Evolutionary conservation across 2,113 vertebrate genomes (phyloP).

Genomic region (Mirounga angustirostris): DNA sequence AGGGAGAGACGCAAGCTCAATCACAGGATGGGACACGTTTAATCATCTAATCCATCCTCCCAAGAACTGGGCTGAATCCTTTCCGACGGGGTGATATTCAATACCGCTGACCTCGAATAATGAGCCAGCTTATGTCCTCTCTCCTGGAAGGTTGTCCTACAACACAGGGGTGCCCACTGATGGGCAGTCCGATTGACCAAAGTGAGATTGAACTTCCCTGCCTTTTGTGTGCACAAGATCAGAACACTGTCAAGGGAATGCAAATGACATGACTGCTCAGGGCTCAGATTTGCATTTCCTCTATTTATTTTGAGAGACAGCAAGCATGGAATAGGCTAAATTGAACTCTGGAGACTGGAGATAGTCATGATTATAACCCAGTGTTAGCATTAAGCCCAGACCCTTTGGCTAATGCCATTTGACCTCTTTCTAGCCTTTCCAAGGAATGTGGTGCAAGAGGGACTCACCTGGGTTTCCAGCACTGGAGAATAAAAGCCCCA

Average conservation of each 20-base stretch:
- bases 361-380: not conserved
- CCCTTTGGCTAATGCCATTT: not conserved
- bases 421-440: not conserved
- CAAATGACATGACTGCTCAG: not conserved
- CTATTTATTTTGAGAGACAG: not conserved
- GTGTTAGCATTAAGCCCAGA: not conserved
- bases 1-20: not conserved
- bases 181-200: not conserved
- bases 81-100: not conserved
- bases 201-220: not conserved
- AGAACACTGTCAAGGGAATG: not conserved
- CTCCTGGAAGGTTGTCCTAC: not conserved
- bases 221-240: not conserved
- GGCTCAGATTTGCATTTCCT: conserved; percentile 32
- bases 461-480: not conserved
- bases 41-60: not conserved
- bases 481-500: not conserved
- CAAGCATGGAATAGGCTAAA: not conserved
- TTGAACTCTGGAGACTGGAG: conserved; percentile 38
- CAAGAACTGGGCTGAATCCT: not conserved
- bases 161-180: too few relatives aligned
- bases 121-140: not conserved
- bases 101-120: not conserved
- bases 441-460: not conserved
- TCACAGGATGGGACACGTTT: not conserved